Conservation (phyloP, 2,797 vertebrate genomes). For the Cynodonichthys magdalenae region DNA sequence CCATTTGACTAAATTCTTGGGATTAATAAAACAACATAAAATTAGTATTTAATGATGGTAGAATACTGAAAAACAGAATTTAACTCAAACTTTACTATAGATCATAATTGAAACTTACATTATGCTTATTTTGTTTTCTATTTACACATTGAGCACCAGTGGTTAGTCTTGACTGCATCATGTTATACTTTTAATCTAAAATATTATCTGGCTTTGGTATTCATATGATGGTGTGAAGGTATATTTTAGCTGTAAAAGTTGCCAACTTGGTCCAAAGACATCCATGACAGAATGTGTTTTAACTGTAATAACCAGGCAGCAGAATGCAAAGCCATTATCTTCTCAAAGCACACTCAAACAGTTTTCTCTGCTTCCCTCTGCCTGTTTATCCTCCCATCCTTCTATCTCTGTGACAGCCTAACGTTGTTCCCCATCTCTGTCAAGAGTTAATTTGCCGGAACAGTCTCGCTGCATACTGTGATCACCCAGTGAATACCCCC, state of each 20-base stretch:
- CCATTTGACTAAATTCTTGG: too few species aligned
- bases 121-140: background rate
- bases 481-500: constrained; percentile 87
- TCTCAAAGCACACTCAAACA: constrained; percentile 29
- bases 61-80: too few species aligned
- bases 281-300: constrained; percentile 35
- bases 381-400: constrained; percentile 75
- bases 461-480: constrained; percentile 79
- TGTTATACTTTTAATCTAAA: too few species aligned
- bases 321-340: constrained; percentile 25
- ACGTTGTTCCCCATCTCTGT: constrained; percentile 59
- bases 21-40: too few species aligned
- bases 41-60: too few species aligned
- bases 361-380: constrained; percentile 31
- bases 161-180: too few species aligned
- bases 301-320: constrained; percentile 18
- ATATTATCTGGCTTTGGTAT: constrained; percentile 10
- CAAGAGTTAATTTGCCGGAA: constrained; percentile 84
- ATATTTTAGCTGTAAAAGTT: constrained; percentile 25
- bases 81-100: too few species aligned
- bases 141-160: too few species aligned
- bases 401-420: constrained; percentile 78
- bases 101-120: too few species aligned
- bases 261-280: constrained; percentile 43
- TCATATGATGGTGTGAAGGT: constrained; percentile 23